Evolutionary conservation across 2,888 invertebrate genomes (phyloP), one percentile per base, ranked within the genome.

Genomic region (Rhogogaster chlorosoma): DNA sequence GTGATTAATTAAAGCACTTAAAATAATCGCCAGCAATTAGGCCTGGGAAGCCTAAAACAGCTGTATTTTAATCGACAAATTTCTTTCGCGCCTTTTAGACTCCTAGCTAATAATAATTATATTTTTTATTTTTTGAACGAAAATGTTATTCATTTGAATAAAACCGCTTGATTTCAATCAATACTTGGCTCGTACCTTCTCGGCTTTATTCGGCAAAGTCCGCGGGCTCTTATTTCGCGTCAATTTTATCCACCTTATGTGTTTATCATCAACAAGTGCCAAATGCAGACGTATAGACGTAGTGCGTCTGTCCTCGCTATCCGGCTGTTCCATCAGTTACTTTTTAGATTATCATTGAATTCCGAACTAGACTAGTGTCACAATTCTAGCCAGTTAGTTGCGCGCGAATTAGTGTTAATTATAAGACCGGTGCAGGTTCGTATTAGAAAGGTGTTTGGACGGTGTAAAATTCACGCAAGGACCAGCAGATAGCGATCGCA

Each of bases 181-280:
- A 83, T 83, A 83, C 83, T 70, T 36, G 67, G n/a, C 29, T 83
- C 83, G 83, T 29, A 5, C 29, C 2, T 15, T 15, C 10, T 45
- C 83, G 83, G 83, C 9, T 3, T 3, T 18, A 12, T 70, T 83
- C 83, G 83, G 42, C 1, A 7, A 32, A 29, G 45, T 10, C 70
- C 83, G 83, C 7, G 32, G 45, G 53, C 38, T 80, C 61, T 42
- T 64, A 15, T 45, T 67, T 70, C 67, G 45, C 70, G 45, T 83
- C 64, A 70, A 67, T 67, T 83, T 83, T 45, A 49, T 83, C 83
- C 80, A 80, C 80, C 61, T 67, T 64, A 26, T 26, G 70, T 29
- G 83, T 83, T 70, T 22, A 29, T 45, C 83, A 83, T 83, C 83
- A 83, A 83, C 83, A 83, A 83, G 83, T 83, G 83, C 83, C 45